A percentile compares a stretch with the other conserved stretches of the same genome.
These are phyloP conservation scores for Habrosyne pyritoides DNA, from an alignment of 2,888 invertebrate genomes.

Conservation along the genomic window DNA sequence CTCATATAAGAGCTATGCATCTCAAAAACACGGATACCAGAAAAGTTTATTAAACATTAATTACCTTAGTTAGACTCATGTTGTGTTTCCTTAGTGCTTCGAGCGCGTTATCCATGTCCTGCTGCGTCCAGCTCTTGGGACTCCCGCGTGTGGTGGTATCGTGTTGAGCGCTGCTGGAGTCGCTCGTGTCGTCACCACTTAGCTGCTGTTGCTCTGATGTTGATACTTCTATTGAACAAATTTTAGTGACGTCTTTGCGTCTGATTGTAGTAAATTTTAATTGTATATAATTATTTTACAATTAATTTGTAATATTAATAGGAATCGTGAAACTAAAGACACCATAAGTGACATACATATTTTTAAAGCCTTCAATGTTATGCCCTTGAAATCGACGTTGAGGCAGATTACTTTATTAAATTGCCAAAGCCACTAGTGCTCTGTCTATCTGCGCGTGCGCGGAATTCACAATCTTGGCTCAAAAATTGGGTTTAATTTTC, in stretches of 20 bases:
- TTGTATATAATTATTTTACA: no score
- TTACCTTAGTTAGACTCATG: constrained; percentile 94
- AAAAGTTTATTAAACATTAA: background rate
- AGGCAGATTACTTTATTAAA: constrained; percentile 6
- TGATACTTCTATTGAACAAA: background rate
- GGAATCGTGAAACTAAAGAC: no score
- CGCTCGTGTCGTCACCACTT: constrained; percentile 72
- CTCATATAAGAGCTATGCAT: no score
- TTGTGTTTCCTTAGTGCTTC: constrained; percentile 93
- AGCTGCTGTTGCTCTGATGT: constrained; percentile 56
- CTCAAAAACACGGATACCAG: background rate
- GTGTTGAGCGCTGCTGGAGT: constrained; percentile 53
- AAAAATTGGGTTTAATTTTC: no score
- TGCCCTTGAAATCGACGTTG: no score
- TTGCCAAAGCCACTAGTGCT: no score
- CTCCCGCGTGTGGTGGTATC: constrained; percentile 70
- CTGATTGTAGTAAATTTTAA: background rate
- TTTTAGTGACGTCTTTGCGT: background rate
- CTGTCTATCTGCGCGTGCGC: constrained; percentile 12
- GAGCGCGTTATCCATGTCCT: constrained; percentile 94
- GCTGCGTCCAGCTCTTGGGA: constrained; percentile 94
- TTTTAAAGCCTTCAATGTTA: no score
- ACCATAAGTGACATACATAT: no score
- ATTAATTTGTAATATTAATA: no score
- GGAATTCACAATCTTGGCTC: background rate